phyloP scores from a whole-genome alignment of 2,113 vertebrate species.

The Eretmodus cyanostictus region DNA sequence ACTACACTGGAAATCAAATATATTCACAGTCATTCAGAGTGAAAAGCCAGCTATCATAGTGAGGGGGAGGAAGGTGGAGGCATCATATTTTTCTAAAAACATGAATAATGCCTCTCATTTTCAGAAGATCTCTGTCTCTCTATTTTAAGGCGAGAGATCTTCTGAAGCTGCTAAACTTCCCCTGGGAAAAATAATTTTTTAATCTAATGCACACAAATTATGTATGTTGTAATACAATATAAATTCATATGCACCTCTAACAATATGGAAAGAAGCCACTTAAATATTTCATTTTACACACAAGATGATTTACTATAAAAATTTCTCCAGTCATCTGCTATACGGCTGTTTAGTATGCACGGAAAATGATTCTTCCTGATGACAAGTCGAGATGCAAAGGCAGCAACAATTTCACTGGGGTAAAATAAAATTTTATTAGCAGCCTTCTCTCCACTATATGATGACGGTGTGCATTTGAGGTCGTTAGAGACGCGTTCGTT shows the following conservation, averaged over 20 bases:
- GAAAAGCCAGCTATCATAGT: not conserved
- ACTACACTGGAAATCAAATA: not conserved
- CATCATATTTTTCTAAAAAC: not conserved
- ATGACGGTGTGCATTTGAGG: not conserved
- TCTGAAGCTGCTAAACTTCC: not conserved
- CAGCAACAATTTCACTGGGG: not conserved
- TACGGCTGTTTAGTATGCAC: not conserved
- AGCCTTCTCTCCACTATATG: not conserved
- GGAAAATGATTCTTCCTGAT: not conserved
- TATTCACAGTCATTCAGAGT: not conserved
- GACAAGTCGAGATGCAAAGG: not conserved
- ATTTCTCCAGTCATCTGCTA: not conserved
- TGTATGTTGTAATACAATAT: not conserved
- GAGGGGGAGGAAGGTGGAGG: not conserved
- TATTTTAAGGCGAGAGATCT: not conserved
- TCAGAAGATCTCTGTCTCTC: not conserved
- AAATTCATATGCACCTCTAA: not conserved
- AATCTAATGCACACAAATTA: not conserved
- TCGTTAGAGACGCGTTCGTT: not conserved
- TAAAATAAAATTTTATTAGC: not conserved
- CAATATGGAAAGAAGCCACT: not conserved
- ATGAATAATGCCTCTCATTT: not conserved
- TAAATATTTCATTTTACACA: not conserved
- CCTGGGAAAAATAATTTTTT: not conserved
- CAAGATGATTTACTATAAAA: not conserved